Percentiles rank a stretch among this genome's conserved stretches.
Evolutionary conservation across 2,113 vertebrate species (phyloP).

Genomic region (rat (Rattus norvegicus)): GRCr8 NC_086019.1:151462501-151463000

Average conservation of each 20-base stretch:
- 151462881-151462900: not conserved
- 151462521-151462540: not conserved
- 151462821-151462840: not conserved
- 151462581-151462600: too few relatives aligned
- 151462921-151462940: not conserved
- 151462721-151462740: not conserved
- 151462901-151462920: not conserved
- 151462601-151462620: not conserved
- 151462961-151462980: not conserved
- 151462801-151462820: not conserved
- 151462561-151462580: not conserved
- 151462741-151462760: not conserved
- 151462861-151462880: not conserved
- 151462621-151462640: not conserved
- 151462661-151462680: not conserved
- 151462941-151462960: not conserved
- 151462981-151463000: not conserved
- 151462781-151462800: not conserved
- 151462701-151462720: not conserved
- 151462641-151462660: fast-evolving
- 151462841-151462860: not conserved
- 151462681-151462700: not conserved
- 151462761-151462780: not conserved
- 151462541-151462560: not conserved
- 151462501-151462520: not conserved